Percentiles rank a stretch among this genome's conserved stretches.
These are phyloP conservation scores for Actinia equina DNA, from an alignment of 64 coral and sea anemone species.

Conservation along the genomic window DNA sequence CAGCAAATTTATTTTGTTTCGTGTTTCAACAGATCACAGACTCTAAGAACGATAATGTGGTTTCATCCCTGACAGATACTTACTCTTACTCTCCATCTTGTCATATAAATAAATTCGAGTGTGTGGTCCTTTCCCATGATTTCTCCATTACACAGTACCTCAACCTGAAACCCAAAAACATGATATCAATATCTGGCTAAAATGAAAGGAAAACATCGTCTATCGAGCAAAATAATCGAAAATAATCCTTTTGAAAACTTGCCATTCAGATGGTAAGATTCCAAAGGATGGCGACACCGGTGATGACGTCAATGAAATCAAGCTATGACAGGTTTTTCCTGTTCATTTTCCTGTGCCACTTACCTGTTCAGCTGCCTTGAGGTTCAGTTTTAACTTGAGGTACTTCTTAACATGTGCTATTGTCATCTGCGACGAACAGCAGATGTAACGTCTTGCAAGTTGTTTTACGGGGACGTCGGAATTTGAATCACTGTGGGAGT, in stretches of 20 bases:
- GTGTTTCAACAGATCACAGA: too few species aligned
- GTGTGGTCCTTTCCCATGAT: conserved; percentile 99
- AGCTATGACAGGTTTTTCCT: background rate
- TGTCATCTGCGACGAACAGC: conserved; percentile 87
- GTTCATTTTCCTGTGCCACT: background rate
- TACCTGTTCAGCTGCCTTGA: conserved; percentile 68
- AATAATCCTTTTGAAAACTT: background rate
- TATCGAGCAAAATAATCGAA: background rate
- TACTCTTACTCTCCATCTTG: conserved; percentile 96
- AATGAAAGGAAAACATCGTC: too few species aligned
- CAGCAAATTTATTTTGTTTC: too few species aligned
- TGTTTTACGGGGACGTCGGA: conserved; percentile 37
- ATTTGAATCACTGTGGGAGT: background rate
- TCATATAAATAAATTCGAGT: conserved; percentile 97
- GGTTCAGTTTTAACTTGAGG: conserved; percentile 79
- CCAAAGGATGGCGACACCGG: background rate
- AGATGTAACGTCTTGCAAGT: conserved; percentile 82
- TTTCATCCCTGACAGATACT: background rate
- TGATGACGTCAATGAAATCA: background rate
- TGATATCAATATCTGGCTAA: background rate
- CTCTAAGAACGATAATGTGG: too few species aligned
- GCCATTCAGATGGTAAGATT: background rate
- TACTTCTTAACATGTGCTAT: conserved; percentile 95
- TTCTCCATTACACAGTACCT: conserved; percentile 93
- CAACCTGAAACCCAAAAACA: conserved; percentile 36